These are phyloP conservation scores for Euproctis similis DNA, from an alignment of 2,888 invertebrate species.

Conservation along the genomic window DNA sequence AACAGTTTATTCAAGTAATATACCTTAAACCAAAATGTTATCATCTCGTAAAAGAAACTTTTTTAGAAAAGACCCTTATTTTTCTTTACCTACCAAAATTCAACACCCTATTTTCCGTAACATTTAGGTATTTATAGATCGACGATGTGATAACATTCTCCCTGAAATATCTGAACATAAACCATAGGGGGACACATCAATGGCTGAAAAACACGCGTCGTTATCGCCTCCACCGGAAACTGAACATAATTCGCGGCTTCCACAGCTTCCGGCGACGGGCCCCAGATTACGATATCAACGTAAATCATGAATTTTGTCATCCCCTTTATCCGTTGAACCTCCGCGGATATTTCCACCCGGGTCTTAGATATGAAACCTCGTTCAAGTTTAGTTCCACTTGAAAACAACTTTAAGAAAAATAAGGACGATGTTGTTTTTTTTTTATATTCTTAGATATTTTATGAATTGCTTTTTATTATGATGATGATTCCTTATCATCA, in stretches of 20 bases:
- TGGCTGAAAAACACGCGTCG: constrained; percentile 15
- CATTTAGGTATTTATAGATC: constrained; percentile 1
- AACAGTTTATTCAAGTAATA: too few species aligned
- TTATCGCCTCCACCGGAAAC: constrained; percentile 16
- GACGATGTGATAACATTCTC: constrained; percentile 9
- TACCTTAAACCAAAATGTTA: too few species aligned
- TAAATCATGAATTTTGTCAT: constrained; percentile 29
- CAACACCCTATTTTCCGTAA: constrained; percentile 1
- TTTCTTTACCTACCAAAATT: too few species aligned
- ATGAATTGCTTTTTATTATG: constrained; percentile 3
- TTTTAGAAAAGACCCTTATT: too few species aligned
- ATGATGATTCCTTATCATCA: too few species aligned
- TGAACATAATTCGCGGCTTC: constrained; percentile 27
- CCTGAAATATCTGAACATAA: constrained; percentile 10
- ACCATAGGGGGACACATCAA: constrained; percentile 11
- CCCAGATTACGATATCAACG: constrained; percentile 25
- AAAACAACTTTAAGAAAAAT: constrained; percentile 11
- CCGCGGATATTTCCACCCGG: constrained; percentile 8
- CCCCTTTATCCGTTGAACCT: constrained; percentile 14
- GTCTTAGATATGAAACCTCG: constrained; percentile 11
- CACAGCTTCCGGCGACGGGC: constrained; percentile 19
- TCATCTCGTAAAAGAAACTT: too few species aligned
- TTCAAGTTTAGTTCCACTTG: constrained; percentile 9
- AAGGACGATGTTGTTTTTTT: constrained; percentile 6
- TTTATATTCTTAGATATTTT: constrained; percentile 2